Evolutionary conservation across 2,888 invertebrate species (phyloP).

Genomic region (Crocallis elinguaria): DNA sequence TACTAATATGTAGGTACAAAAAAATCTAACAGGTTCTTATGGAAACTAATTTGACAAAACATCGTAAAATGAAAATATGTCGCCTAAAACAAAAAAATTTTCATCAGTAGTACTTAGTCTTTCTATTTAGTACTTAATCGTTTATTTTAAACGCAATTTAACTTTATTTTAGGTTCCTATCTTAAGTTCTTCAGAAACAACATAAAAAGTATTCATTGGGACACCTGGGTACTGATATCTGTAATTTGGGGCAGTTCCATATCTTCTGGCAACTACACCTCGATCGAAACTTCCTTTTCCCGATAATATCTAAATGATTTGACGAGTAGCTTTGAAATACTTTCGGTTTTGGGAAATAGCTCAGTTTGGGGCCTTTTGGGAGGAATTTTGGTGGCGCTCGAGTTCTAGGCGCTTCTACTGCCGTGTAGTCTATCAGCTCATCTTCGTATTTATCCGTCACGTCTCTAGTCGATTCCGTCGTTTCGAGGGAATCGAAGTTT

Average conservation of each 20-base stretch:
- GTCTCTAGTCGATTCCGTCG: conserved; percentile 37
- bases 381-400: conserved; percentile 39
- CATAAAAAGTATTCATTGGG: conserved; percentile 79
- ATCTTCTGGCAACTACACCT: conserved; percentile 77
- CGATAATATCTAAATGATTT: conserved; percentile 59
- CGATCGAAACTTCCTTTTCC: conserved; percentile 65
- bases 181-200: conserved; percentile 58
- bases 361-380: conserved; percentile 67
- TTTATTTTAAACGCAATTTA: not conserved
- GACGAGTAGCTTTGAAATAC: conserved; percentile 43
- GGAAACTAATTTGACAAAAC: no score
- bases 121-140: not conserved
- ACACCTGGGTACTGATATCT: conserved; percentile 76
- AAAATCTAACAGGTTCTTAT: no score
- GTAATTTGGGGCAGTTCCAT: conserved; percentile 78
- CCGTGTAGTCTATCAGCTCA: conserved; percentile 33
- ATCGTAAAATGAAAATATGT: no score
- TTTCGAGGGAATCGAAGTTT: conserved; percentile 41
- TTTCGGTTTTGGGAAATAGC: conserved; percentile 56
- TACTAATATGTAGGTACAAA: no score
- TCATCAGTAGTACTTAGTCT: not conserved
- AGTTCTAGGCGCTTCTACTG: conserved; percentile 40
- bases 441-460: conserved; percentile 48
- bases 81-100: no score
- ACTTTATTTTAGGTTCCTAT: not conserved